Percentiles rank a stretch among this genome's conserved stretches.
Conservation (phyloP, 1,140 invertebrate genomes). For the Holotrichia oblita region DNA sequence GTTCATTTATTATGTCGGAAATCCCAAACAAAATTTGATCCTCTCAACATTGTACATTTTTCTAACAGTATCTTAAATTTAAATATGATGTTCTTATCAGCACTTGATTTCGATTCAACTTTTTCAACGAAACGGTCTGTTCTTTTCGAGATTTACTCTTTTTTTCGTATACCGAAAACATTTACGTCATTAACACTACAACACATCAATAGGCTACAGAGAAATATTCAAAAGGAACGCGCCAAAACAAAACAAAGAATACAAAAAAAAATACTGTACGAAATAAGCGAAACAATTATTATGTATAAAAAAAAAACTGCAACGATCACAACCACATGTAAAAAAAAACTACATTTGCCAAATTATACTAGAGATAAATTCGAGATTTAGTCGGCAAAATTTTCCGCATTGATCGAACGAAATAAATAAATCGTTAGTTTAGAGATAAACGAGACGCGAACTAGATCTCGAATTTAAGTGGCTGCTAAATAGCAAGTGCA, state of each 20-base stretch:
- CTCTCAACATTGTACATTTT: slow-evolving; percentile 23
- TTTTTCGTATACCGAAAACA: slow-evolving; percentile 5
- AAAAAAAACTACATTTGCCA: slow-evolving; percentile 30
- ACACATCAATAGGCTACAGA: slow-evolving; percentile 3
- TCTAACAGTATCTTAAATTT: slow-evolving; percentile 24
- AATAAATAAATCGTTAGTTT: background rate
- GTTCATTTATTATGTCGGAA: no score
- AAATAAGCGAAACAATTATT: slow-evolving; percentile 39
- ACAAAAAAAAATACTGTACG: slow-evolving; percentile 35
- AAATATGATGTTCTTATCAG: slow-evolving; percentile 52
- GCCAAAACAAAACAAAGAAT: slow-evolving; percentile 24
- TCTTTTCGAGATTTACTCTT: background rate
- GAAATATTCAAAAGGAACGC: background rate
- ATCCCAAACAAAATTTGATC: no score
- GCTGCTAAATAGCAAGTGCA: slow-evolving; percentile 30
- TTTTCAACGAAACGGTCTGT: background rate
- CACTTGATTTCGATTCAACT: slow-evolving; percentile 40
- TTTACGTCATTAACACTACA: background rate
- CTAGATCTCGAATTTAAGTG: slow-evolving; percentile 14
- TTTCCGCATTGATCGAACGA: background rate
- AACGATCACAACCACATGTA: slow-evolving; percentile 37
- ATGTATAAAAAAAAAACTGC: slow-evolving; percentile 13
- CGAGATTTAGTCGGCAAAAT: background rate
- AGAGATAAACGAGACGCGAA: background rate
- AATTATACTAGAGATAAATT: slow-evolving; percentile 5